Evolutionary conservation across 2,888 invertebrate genomes (phyloP), one percentile per base, ranked within the genome.

Genomic region (Fissipunctia ypsillon): DNA sequence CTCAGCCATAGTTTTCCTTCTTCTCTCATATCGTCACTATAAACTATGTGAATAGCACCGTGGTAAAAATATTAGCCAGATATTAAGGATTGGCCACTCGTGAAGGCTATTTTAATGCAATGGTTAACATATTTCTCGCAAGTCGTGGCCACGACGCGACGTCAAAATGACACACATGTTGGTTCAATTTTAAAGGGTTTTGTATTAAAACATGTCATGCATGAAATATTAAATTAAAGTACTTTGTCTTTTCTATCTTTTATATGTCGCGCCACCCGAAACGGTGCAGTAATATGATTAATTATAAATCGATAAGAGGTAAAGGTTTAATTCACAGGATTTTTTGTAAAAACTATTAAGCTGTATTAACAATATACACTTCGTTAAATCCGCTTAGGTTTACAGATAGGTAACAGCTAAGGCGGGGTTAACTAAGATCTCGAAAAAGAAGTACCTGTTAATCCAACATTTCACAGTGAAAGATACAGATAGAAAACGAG

Each of bases 381-480:
- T 41, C 6, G 16, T 38, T 14, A 28, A 70, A 43, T 43, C 43
- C 22, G 3, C 1, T 22, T 10, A 43, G n/a, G n/a, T n/a, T n/a
- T n/a, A n/a, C n/a, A n/a, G n/a, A n/a, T n/a, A n/a, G n/a, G n/a
- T n/a, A n/a, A n/a, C n/a, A n/a, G 4, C 41, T 41, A 41, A 41
- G 12, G 41, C 41, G 41, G 10, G 5, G 35, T 35, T 6, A 35
- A 35, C 35, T 35, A 35, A 50, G 22, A 66, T n/a, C 5, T n/a
- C 2, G 0, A 14, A 28, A 56, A 48, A 38, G 12, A 56, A 38
- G 45, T 25, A 48, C 3, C 41, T 48, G 25, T 38, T 38, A 28
- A 56, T 31, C 28, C 43, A 71, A 25, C 70, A 59, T 59, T 75
- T 60, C 16, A 14, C n/a, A 31, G 54, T 56, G 28, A 69, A 66